Conservation (phyloP, 2,888 invertebrate genomes). For the Dinocampus coccinellae region DNA sequence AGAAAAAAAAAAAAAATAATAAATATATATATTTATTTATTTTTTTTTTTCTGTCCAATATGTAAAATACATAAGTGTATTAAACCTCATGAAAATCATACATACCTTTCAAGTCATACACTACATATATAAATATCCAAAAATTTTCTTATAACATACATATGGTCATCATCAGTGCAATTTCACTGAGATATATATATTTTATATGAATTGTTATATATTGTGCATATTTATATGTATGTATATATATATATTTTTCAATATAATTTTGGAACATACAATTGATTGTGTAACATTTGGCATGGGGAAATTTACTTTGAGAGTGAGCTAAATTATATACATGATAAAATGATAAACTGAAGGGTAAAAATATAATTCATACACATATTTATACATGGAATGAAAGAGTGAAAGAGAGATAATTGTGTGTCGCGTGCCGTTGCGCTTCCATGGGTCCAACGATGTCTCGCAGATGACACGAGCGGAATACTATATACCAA, state of each 20-base stretch:
- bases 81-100: too few relatives aligned
- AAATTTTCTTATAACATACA: too few relatives aligned
- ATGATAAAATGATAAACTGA: background rate
- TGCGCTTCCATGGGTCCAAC: conserved; percentile 55
- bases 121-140: background rate
- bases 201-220: conserved; percentile 3
- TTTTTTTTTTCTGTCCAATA: background rate
- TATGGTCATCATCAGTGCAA: conserved; percentile 4
- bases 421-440: conserved; percentile 58
- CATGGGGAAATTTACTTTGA: background rate
- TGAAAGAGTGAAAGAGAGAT: conserved; percentile 33
- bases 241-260: conserved; percentile 14
- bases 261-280: too few relatives aligned
- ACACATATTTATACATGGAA: conserved; percentile 5
- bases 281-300: conserved; percentile 4
- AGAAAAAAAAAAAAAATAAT: background rate
- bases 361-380: background rate
- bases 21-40: too few relatives aligned
- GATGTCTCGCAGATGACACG: conserved; percentile 64
- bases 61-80: too few relatives aligned
- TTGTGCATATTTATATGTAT: background rate
- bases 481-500: conserved; percentile 30
- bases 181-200: background rate
- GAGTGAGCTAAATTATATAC: background rate
- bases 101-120: too few relatives aligned